Conservation (phyloP, 2,888 invertebrate species). For the Ethmia dodecea region DNA sequence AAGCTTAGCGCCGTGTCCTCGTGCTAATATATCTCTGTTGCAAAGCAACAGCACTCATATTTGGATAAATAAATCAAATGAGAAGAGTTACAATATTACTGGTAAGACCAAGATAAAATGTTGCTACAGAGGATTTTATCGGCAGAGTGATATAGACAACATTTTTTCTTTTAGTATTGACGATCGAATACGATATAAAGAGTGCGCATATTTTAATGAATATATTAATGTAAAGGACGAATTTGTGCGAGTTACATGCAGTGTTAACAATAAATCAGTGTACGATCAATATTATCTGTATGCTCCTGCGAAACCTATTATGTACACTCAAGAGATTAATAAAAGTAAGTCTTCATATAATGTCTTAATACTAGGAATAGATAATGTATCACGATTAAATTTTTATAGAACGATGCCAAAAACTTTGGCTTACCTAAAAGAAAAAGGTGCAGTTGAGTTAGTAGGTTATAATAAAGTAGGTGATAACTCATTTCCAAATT, state of each 20-base stretch:
- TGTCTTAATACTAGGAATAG: constrained; percentile 87
- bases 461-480: constrained; percentile 93
- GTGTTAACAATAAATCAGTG: constrained; percentile 44
- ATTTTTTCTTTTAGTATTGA: constrained; percentile 45
- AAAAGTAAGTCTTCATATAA: constrained; percentile 59
- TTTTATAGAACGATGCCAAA: constrained; percentile 88
- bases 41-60: constrained; percentile 73
- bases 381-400: constrained; percentile 89
- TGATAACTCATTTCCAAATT: constrained; percentile 93
- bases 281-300: constrained; percentile 83
- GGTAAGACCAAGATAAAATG: constrained; percentile 58
- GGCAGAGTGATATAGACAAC: constrained; percentile 47
- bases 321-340: constrained; percentile 6
- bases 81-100: constrained; percentile 60
- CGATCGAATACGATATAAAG: constrained; percentile 47
- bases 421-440: constrained; percentile 77
- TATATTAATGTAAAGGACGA: constrained; percentile 65
- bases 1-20: constrained; percentile 61
- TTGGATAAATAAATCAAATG: constrained; percentile 60
- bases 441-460: constrained; percentile 83
- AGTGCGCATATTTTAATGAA: constrained; percentile 58
- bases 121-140: constrained; percentile 74
- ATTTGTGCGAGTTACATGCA: constrained; percentile 81
- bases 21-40: constrained; percentile 49
- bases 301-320: constrained; percentile 52